phyloP scores from a whole-genome alignment of 2,797 vertebrate genomes.

The Sebastes matsubarae region DNA sequence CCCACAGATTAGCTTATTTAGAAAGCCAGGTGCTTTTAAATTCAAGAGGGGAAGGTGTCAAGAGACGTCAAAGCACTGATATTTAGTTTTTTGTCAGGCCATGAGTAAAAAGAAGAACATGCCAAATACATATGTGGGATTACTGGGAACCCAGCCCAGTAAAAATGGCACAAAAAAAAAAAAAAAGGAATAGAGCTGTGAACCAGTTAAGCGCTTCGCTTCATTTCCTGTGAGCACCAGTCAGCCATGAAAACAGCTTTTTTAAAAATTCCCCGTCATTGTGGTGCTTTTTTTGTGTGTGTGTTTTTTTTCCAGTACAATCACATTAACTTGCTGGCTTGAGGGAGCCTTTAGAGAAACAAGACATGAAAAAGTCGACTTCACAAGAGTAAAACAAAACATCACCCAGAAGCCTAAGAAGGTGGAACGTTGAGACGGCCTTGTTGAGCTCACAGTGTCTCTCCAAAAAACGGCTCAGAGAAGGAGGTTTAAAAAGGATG shows the following conservation, averaged over 20 bases:
- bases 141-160: conserved; percentile 85
- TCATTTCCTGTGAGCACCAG: conserved; percentile 60
- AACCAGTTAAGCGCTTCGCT: conserved; percentile 62
- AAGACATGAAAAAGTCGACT: conserved; percentile 40
- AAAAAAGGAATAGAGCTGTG: conserved; percentile 30
- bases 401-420: conserved; percentile 49
- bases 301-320: conserved; percentile 29
- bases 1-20: conserved; percentile 76
- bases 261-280: conserved; percentile 1
- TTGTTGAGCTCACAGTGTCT: conserved; percentile 78
- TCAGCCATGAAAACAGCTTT: conserved; percentile 42
- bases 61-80: conserved; percentile 37
- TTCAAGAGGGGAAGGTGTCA: conserved; percentile 31
- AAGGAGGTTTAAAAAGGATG: conserved; percentile 22
- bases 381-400: conserved; percentile 42
- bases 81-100: conserved; percentile 27
- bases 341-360: conserved; percentile 31
- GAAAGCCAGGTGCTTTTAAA: conserved; percentile 55
- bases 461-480: conserved; percentile 47
- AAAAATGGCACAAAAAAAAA: conserved; percentile 51
- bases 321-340: conserved; percentile 41
- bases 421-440: conserved; percentile 54
- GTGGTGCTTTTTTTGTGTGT: conserved; percentile 7
- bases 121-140: conserved; percentile 53
- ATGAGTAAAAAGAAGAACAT: conserved; percentile 44